Evolutionary conservation across 2,797 vertebrate genomes (phyloP).

Genomic region (Acanthiza pusilla): DNA sequence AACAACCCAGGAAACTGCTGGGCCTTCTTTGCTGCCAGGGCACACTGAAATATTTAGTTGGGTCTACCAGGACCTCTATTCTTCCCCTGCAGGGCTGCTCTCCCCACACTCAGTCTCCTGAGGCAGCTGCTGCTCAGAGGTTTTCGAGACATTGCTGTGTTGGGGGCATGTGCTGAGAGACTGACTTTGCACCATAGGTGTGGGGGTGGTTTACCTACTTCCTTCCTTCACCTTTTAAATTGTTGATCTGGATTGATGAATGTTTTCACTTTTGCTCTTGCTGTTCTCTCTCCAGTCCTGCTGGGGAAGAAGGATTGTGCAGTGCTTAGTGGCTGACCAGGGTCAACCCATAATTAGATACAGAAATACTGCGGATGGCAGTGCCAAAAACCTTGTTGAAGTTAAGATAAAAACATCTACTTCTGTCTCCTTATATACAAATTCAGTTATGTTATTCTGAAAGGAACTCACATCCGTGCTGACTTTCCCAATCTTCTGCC

Average conservation of each 20-base stretch:
- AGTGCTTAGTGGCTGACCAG: not conserved
- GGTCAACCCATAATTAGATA: not conserved
- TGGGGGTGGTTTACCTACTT: too few species aligned
- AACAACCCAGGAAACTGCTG: not conserved
- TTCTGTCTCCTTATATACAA: not conserved
- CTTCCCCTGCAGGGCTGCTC: not conserved
- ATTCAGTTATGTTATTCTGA: not conserved
- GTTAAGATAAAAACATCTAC: not conserved
- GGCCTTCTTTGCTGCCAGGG: not conserved
- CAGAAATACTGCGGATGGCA: not conserved
- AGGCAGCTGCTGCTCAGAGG: not conserved
- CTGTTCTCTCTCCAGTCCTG: not conserved
- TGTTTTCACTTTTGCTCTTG: not conserved
- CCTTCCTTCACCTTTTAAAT: not conserved
- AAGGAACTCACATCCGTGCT: not conserved
- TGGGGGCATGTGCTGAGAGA: rapidly evolving
- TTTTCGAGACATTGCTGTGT: not conserved
- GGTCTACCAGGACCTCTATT: not conserved
- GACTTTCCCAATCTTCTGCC: not conserved
- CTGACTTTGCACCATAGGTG: not conserved
- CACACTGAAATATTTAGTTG: not conserved
- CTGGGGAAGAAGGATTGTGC: not conserved
- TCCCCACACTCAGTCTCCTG: not conserved
- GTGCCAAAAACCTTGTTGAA: not conserved
- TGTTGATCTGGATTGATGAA: not conserved